Evolutionary conservation across 2,888 invertebrate genomes (phyloP).

Genomic region (Macrophya annulata): DNA sequence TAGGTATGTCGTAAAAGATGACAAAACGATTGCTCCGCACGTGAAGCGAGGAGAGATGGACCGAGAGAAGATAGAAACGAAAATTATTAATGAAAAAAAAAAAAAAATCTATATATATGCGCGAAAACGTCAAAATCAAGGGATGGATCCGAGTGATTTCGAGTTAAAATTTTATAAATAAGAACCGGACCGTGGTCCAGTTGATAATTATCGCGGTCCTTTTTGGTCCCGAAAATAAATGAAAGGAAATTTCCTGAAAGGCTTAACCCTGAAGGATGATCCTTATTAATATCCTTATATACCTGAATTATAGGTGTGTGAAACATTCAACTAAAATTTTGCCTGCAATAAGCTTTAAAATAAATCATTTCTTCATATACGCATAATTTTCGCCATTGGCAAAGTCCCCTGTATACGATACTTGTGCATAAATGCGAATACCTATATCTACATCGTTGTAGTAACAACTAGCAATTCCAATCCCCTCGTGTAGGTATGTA

Average conservation of each 20-base stretch:
- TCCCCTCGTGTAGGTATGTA: constrained; percentile 23
- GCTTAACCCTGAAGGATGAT: not conserved
- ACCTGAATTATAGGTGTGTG: too few species aligned
- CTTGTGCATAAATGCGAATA: not conserved
- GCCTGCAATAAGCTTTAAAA: too few species aligned
- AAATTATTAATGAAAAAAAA: not conserved
- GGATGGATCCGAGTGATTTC: too few species aligned
- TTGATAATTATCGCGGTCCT: not conserved
- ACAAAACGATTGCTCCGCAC: not conserved
- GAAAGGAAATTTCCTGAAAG: not conserved
- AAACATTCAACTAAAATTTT: too few species aligned
- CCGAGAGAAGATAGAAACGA: not conserved
- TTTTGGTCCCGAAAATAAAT: not conserved
- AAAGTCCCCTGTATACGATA: too few species aligned
- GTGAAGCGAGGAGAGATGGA: not conserved
- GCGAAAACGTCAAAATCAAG: too few species aligned
- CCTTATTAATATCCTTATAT: not conserved
- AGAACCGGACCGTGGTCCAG: not conserved
- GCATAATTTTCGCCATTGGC: too few species aligned
- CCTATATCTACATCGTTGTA: not conserved
- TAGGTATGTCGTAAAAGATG: not conserved
- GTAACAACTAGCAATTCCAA: constrained; percentile 41
- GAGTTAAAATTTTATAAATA: constrained; percentile 1
- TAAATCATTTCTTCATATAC: too few species aligned
- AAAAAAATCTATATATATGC: too few species aligned